phyloP scores from a whole-genome alignment of 2,113 vertebrate genomes.

The Hypocryptadius cinnamomeus region DNA sequence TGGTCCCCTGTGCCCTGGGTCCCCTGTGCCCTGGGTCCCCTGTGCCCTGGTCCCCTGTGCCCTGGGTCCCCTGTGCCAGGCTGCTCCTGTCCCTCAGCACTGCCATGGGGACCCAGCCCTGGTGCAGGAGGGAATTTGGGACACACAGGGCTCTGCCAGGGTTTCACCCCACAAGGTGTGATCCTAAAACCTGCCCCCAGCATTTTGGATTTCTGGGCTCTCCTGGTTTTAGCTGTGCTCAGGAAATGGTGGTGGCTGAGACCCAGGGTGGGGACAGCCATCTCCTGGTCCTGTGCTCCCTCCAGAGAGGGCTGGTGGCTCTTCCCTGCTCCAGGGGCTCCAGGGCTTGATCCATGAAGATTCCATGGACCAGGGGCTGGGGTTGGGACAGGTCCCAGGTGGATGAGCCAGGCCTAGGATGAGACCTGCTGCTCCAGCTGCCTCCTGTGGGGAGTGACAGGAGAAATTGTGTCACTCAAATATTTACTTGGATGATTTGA shows the following conservation, averaged over 20 bases:
- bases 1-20: too few species aligned
- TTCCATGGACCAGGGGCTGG: too few species aligned
- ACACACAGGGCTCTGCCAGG: rapidly evolving
- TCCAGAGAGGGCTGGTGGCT: neutral
- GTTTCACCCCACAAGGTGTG: rapidly evolving
- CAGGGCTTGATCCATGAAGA: too few species aligned
- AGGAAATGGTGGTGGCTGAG: neutral
- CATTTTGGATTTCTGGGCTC: neutral
- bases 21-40: neutral
- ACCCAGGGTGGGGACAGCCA: rapidly evolving
- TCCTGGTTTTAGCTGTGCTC: neutral
- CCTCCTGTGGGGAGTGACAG: too few species aligned
- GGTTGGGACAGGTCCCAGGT: too few species aligned
- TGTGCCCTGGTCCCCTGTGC: neutral
- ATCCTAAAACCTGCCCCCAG: neutral
- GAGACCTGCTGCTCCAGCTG: too few species aligned
- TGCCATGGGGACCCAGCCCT: too few species aligned
- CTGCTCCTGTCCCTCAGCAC: rapidly evolving
- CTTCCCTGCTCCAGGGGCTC: too few species aligned
- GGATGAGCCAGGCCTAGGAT: too few species aligned
- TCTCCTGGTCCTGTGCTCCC: neutral
- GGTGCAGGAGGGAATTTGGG: neutral
- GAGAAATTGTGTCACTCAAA: too few species aligned
- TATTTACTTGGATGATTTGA: too few species aligned
- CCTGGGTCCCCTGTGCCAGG: neutral